Evolutionary conservation across 1,140 invertebrate genomes (phyloP).

Genomic region (Maconellicoccus hirsutus): DNA sequence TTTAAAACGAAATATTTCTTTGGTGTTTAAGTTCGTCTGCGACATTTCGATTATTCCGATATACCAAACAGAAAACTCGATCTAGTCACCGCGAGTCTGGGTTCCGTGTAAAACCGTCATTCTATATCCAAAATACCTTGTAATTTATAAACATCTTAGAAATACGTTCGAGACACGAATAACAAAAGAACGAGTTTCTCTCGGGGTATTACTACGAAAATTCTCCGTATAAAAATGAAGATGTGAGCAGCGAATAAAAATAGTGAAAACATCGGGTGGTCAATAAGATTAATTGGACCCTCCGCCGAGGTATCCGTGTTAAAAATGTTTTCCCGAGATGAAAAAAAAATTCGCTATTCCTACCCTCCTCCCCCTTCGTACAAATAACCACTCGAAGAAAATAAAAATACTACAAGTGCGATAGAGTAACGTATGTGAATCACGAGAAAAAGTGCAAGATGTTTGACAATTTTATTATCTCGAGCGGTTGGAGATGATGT

Average conservation of each 20-base stretch:
- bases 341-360: too few species aligned
- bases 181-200: neutral
- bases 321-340: too few species aligned
- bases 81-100: neutral
- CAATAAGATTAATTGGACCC: neutral
- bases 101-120: neutral
- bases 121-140: neutral
- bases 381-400: too few species aligned
- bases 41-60: neutral
- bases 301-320: neutral
- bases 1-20: neutral
- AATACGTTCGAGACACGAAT: neutral
- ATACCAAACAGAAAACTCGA: neutral
- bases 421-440: too few species aligned
- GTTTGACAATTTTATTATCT: too few species aligned
- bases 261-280: neutral
- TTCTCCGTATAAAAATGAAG: neutral
- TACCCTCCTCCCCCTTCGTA: too few species aligned
- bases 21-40: neutral
- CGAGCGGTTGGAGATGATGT: too few species aligned
- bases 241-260: slow-evolving; percentile 9
- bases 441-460: too few species aligned
- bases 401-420: too few species aligned
- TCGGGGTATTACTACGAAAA: too few species aligned
- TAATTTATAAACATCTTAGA: neutral